Evolutionary conservation across 2,888 invertebrate species (phyloP).

Genomic region (Ectemnius cavifrons): DNA sequence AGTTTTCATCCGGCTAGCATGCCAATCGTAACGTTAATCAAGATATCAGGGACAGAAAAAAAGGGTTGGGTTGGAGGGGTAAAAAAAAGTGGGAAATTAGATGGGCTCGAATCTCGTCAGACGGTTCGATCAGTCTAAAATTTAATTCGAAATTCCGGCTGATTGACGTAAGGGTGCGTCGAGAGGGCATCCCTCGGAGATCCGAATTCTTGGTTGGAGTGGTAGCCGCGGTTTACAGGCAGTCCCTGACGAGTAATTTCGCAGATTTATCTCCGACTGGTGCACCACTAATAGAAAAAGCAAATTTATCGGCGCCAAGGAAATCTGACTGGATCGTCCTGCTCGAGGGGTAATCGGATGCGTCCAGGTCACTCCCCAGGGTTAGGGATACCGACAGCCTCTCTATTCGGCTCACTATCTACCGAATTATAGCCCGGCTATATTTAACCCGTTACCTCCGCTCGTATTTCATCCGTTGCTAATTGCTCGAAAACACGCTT

Average conservation of each 20-base stretch:
- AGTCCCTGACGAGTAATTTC: constrained; percentile 57
- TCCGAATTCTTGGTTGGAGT: neutral
- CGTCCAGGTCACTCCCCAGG: constrained; percentile 38
- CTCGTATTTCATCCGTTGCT: too few relatives aligned
- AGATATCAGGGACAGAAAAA: too few relatives aligned
- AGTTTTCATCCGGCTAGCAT: too few relatives aligned
- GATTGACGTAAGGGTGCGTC: neutral
- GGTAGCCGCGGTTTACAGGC: neutral
- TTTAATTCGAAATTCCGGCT: neutral
- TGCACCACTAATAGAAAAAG: constrained; percentile 64
- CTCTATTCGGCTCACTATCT: too few relatives aligned
- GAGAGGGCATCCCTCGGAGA: neutral
- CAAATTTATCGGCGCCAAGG: constrained; percentile 63
- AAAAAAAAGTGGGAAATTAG: too few relatives aligned
- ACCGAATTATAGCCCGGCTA: too few relatives aligned
- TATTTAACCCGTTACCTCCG: too few relatives aligned
- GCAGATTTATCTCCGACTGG: constrained; percentile 57
- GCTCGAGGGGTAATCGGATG: constrained; percentile 44
- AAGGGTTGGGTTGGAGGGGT: too few relatives aligned
- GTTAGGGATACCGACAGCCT: constrained; percentile 8
- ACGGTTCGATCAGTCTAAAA: too few relatives aligned
- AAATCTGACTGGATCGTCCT: constrained; percentile 60
- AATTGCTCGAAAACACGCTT: too few relatives aligned
- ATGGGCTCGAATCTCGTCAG: too few relatives aligned
- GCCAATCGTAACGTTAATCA: too few relatives aligned